phyloP scores from a whole-genome alignment of 2,797 vertebrate genomes.

The Masticophis lateralis region DNA sequence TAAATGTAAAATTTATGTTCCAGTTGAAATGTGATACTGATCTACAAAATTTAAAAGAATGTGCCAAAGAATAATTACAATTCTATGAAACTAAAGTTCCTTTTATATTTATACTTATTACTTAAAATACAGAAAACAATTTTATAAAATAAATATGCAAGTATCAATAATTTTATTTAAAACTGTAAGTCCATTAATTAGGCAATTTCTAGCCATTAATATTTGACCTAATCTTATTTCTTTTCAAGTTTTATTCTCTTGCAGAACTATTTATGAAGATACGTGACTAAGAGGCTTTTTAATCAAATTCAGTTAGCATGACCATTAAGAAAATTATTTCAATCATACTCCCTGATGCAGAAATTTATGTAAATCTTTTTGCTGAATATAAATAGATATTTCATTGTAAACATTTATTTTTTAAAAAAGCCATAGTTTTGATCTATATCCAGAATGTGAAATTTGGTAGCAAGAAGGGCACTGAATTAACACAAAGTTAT shows the following conservation, averaged over 20 bases:
- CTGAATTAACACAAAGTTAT: not conserved
- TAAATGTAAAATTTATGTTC: not conserved
- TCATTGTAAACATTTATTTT: not conserved
- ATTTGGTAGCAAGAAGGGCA: not conserved
- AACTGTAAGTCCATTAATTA: conserved; percentile 41
- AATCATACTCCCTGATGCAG: conserved; percentile 8
- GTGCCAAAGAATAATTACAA: conserved; percentile 1
- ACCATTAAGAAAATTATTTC: conserved; percentile 33
- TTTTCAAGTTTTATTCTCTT: conserved; percentile 37
- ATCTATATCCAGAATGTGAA: not conserved
- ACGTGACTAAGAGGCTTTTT: conserved; percentile 33
- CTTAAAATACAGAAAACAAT: conserved; percentile 14
- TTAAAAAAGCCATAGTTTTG: not conserved
- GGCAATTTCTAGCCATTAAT: conserved; percentile 30
- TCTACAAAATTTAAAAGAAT: conserved; percentile 4
- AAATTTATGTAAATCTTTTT: conserved; percentile 32
- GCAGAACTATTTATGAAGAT: conserved; percentile 35
- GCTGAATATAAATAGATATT: not conserved
- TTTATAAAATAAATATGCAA: conserved; percentile 33
- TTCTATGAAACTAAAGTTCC: conserved; percentile 11
- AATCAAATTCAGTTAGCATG: conserved; percentile 40
- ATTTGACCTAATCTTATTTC: conserved; percentile 29
- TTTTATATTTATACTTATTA: conserved; percentile 17
- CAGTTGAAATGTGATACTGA: not conserved
- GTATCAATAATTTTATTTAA: conserved; percentile 38